A percentile compares a stretch with the other conserved stretches of the same genome.
Evolutionary conservation across 2,888 invertebrate genomes (phyloP).

Genomic region (Melangyna quadrimaculata): DNA sequence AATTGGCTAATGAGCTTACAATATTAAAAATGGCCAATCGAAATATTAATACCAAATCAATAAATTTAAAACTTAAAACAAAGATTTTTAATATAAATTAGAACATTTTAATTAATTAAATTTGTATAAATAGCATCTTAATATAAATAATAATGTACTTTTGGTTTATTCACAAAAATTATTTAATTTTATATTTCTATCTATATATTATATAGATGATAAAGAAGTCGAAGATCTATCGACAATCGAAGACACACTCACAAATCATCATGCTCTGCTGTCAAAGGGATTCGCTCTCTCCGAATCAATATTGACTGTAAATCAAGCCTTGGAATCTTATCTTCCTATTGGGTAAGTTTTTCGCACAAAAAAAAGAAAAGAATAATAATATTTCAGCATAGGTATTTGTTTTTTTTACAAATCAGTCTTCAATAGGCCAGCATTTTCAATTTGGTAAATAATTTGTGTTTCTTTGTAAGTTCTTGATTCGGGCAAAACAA

Average conservation of each 20-base stretch:
- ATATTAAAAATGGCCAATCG: too few relatives aligned
- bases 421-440: constrained; percentile 90
- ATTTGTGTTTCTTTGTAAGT: constrained; percentile 93
- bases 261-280: constrained; percentile 85
- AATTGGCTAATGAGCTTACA: too few relatives aligned
- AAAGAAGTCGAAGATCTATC: constrained; percentile 88
- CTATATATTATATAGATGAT: too few relatives aligned
- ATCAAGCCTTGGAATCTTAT: constrained; percentile 94
- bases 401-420: constrained; percentile 79
- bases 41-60: neutral
- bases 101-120: constrained; percentile 27
- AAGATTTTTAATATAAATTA: constrained; percentile 10
- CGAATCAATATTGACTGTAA: constrained; percentile 90
- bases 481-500: constrained; percentile 91
- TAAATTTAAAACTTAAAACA: neutral
- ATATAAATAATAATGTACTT: constrained; percentile 46
- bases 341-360: constrained; percentile 88
- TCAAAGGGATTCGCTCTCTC: constrained; percentile 95
- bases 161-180: constrained; percentile 45
- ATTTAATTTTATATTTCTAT: neutral
- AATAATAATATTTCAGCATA: neutral
- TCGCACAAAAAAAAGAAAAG: neutral
- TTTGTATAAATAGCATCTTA: constrained; percentile 65
- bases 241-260: constrained; percentile 85
- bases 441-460: constrained; percentile 92